Percentiles rank a stretch among this genome's conserved stretches.
phyloP scores from a whole-genome alignment of 2,888 invertebrate species.

The Hedya salicella region DNA sequence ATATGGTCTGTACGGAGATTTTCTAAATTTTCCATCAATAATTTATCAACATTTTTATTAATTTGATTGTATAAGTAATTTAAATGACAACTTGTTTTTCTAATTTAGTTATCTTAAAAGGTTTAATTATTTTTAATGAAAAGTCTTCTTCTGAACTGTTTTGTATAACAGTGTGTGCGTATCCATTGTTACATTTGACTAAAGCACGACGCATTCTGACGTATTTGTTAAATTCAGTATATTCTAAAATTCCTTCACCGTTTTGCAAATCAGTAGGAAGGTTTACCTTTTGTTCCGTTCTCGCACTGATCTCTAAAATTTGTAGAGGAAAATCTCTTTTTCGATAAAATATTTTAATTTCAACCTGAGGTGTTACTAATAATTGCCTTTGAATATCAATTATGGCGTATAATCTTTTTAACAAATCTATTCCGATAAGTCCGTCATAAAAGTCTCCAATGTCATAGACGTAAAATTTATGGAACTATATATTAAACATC shows the following conservation, averaged over 20 bases:
- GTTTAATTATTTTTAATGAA: constrained; percentile 4
- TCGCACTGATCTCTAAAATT: not conserved
- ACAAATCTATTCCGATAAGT: constrained; percentile 1
- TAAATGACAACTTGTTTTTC: not conserved
- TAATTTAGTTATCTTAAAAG: not conserved
- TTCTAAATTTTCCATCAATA: constrained; percentile 2
- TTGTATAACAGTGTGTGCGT: not conserved
- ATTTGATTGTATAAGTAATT: not conserved
- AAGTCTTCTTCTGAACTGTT: not conserved
- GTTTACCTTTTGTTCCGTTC: not conserved
- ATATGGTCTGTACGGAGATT: constrained; percentile 11
- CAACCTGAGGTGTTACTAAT: not conserved
- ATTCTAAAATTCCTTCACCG: not conserved
- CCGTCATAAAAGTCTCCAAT: constrained; percentile 1
- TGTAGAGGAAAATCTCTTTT: not conserved
- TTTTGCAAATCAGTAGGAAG: not conserved
- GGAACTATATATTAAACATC: constrained; percentile 35
- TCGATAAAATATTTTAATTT: not conserved
- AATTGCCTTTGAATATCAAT: not conserved
- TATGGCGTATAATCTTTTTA: not conserved
- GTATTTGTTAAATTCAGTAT: not conserved
- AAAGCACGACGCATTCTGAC: constrained; percentile 4
- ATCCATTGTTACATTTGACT: constrained; percentile 11
- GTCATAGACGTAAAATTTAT: constrained; percentile 5
- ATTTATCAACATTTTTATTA: not conserved